Conservation (phyloP, 92 coral and sea anemone species). For the Epizoanthus scotinus region DNA sequence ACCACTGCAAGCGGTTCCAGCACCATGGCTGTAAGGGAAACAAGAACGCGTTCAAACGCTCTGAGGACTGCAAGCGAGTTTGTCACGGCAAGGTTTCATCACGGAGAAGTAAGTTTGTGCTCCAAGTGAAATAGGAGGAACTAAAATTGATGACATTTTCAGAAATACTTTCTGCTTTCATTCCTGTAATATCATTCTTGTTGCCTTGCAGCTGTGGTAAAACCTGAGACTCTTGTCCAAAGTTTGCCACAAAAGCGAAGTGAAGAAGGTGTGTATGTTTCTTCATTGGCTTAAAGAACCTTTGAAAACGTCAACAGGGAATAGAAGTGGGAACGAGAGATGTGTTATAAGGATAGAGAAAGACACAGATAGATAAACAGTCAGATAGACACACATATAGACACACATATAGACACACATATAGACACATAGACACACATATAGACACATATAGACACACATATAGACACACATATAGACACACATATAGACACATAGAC, state of each 20-base stretch:
- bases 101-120: conserved; percentile 24
- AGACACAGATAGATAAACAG: too few species aligned
- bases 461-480: too few species aligned
- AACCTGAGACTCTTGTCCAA: neutral
- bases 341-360: too few species aligned
- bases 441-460: too few species aligned
- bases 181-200: neutral
- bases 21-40: conserved; percentile 27
- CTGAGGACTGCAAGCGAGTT: conserved; percentile 10
- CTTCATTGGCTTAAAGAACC: too few species aligned
- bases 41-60: conserved; percentile 1
- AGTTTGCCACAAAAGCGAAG: conserved; percentile 16
- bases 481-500: too few species aligned
- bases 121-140: neutral
- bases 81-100: conserved; percentile 11
- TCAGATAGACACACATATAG: too few species aligned
- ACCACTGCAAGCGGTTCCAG: conserved; percentile 25
- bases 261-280: neutral
- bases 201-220: neutral
- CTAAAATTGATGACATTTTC: neutral
- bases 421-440: too few species aligned
- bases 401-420: too few species aligned
- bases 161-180: neutral
- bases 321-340: too few species aligned
- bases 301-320: too few species aligned